phyloP scores from a whole-genome alignment of 2,113 vertebrate genomes.

The Marcusenius ussheri region DNA sequence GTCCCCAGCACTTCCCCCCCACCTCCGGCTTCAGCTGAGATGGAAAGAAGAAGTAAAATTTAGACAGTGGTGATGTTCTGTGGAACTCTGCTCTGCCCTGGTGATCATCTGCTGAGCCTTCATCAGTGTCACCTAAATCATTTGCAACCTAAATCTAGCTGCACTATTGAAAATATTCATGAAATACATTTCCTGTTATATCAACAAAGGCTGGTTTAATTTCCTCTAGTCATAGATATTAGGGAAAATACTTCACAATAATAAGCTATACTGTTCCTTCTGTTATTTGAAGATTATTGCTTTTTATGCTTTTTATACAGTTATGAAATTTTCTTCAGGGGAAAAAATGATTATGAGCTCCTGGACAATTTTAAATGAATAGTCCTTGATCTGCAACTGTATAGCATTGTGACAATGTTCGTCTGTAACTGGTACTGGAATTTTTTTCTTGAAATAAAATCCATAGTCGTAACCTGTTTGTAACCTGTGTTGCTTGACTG shows the following conservation, averaged over 20 bases:
- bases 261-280: background rate
- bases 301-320: background rate
- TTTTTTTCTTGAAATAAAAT: background rate
- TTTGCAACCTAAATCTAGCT: background rate
- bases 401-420: background rate
- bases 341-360: background rate
- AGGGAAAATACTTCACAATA: background rate
- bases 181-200: background rate
- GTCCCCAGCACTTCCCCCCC: background rate
- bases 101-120: background rate
- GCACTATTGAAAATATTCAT: background rate
- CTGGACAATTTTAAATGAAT: background rate
- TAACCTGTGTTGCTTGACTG: background rate
- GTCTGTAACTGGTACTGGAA: background rate
- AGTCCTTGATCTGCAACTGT: background rate
- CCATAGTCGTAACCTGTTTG: background rate
- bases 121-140: background rate
- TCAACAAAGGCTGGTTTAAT: constrained; percentile 2
- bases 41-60: background rate
- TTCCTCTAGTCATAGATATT: background rate
- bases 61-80: background rate
- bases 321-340: background rate
- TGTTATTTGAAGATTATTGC: background rate
- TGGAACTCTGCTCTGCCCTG: background rate
- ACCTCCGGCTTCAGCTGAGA: background rate